Base-by-base conservation (phyloP, 1,140 invertebrate genomes). In the Eulimnadia texana region DNA sequence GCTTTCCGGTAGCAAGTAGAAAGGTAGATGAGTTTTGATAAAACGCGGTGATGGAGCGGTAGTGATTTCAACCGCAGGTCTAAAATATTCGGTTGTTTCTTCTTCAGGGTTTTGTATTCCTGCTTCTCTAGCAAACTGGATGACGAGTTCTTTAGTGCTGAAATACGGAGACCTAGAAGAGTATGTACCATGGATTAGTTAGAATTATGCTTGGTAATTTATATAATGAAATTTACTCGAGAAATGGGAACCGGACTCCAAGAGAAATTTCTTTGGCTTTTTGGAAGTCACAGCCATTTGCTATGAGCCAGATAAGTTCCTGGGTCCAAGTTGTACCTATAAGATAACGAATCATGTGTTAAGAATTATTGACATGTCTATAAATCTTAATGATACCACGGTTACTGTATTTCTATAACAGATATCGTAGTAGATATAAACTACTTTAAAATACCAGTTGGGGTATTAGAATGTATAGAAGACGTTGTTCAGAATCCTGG, bases 271-370 rank as follows among this genome's bases (percentile, higher is more conserved):
- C 63, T 33, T 77, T 73, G 0, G 69, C 62, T 66, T 70, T 66
- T 27, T 78, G 71, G 11, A 74, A 74, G 65, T 81, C 73, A 2
- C 77, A 64, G 62, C 78, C 68, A 62, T 78, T 74, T 1, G 66
- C 70, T 50, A 81, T 72, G 51, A 75, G 72, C 76, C 79, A 81
- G 0, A 78, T 70, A 73, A 81, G 79, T 68, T 82, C 80, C 65
- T 79, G 76, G 0, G 74, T 77, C 79, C 80, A 82, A 9, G 79
- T 81, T 3, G 80, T 75, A 42, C 79, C 71, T 78, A 13, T 57
- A n/a, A n/a, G n/a, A n/a, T n/a, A n/a, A n/a, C n/a, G n/a, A n/a
- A n/a, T n/a, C n/a, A n/a, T n/a, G n/a, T n/a, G n/a, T 19, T 52
- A 9, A 23, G 23, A 29, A 6, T 24, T 27, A 56, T 27, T 25